These are phyloP conservation scores for Taenioides sp. DNA, from an alignment of 2,797 vertebrate species.

Conservation along the genomic window DNA sequence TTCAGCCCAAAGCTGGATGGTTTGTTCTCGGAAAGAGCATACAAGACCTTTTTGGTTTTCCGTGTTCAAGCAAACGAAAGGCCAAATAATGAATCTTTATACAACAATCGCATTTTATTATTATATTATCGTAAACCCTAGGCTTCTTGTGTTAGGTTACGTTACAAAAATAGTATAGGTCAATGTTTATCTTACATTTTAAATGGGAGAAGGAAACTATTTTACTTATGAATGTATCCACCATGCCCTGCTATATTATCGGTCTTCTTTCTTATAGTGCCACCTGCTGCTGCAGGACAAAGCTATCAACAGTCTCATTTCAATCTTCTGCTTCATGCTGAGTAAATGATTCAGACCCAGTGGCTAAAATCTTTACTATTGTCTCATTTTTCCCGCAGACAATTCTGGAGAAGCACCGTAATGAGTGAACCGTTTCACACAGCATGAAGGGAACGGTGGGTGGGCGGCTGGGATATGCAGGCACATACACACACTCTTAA, in stretches of 20 bases:
- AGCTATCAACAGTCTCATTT: constrained; percentile 60
- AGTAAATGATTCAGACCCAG: constrained; percentile 68
- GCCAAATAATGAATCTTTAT: no score
- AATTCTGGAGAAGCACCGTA: constrained; percentile 63
- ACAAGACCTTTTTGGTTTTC: no score
- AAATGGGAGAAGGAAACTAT: no score
- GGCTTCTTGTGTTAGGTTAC: no score
- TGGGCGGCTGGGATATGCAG: background rate
- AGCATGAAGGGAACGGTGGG: constrained; percentile 60
- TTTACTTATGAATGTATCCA: constrained; percentile 3
- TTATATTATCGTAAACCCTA: no score
- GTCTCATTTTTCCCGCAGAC: constrained; percentile 75
- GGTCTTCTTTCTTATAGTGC: constrained; percentile 50
- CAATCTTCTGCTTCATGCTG: constrained; percentile 62
- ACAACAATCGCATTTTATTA: no score
- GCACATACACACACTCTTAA: no score
- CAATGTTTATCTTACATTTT: no score
- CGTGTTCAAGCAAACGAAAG: no score
- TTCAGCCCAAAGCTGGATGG: background rate
- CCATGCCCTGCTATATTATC: constrained; percentile 48
- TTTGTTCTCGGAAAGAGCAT: no score
- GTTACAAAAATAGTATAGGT: no score
- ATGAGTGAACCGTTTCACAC: constrained; percentile 73
- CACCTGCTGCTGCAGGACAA: constrained; percentile 63
- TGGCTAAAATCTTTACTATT: constrained; percentile 74